A percentile compares a stretch with the other conserved stretches of the same genome.
Evolutionary conservation across 2,797 vertebrate species (phyloP).

Genomic region (Dendrocincla fuliginosa): DNA sequence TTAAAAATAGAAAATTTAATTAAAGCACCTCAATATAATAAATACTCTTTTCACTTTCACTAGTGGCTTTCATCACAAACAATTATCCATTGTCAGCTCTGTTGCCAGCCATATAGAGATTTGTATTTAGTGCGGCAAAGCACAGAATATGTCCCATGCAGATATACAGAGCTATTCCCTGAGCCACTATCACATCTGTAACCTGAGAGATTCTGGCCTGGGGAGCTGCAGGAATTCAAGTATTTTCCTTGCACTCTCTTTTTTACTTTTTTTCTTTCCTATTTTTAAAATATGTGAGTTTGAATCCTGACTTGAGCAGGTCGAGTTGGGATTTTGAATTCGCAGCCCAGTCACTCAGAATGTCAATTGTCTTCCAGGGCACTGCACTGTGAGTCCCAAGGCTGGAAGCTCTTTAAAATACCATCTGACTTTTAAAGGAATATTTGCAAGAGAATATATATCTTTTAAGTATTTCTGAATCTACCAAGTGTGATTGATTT

Average conservation of each 20-base stretch:
- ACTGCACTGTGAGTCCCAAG: slow-evolving; percentile 65
- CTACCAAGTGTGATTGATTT: slow-evolving; percentile 9
- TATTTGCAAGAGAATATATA: neutral
- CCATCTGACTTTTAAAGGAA: slow-evolving; percentile 67
- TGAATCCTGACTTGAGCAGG: slow-evolving; percentile 49
- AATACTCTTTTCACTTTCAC: neutral
- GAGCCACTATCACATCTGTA: neutral
- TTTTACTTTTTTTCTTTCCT: neutral
- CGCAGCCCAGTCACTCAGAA: slow-evolving; percentile 73
- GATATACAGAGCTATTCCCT: neutral
- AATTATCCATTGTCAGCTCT: slow-evolving; percentile 1
- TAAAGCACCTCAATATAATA: neutral
- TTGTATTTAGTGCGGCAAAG: neutral
- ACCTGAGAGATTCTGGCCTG: neutral
- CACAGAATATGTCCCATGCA: neutral
- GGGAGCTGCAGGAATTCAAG: neutral
- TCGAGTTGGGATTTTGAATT: slow-evolving; percentile 70
- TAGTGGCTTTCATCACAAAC: neutral
- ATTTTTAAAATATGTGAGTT: slow-evolving; percentile 42
- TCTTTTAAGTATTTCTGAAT: neutral
- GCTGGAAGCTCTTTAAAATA: slow-evolving; percentile 64
- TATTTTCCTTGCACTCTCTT: neutral
- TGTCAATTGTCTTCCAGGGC: slow-evolving; percentile 73
- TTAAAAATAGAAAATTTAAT: slow-evolving; percentile 2
- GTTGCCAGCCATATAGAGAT: neutral